Base-by-base conservation (phyloP, 2,113 vertebrate species). In the Cyanoliseus patagonus region DNA sequence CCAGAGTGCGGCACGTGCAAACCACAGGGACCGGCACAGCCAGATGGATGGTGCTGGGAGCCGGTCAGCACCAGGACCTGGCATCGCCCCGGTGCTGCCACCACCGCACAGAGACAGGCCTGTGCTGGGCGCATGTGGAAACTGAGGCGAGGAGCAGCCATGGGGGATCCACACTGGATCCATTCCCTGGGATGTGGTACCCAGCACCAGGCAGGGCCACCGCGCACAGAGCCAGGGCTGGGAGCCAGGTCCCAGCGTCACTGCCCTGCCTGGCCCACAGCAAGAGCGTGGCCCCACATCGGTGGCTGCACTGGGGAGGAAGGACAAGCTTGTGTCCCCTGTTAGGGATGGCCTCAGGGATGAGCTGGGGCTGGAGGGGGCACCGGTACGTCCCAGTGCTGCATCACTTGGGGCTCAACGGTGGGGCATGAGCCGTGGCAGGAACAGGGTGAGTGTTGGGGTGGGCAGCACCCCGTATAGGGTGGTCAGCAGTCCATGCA, bases 111-210 rank as follows among this genome's bases (percentile, higher is more conserved):
- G 44, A 53, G 31, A 30, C 16, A 7, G 18, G 6, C 66, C 72
- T n/a, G 25, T 51, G 47, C 59, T 5, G 2, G 19, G 8, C 2
- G 12, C 19, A 25, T 47, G 67, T 77, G 63, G 52, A 80, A 87
- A 63, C 15, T 2, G 19, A 81, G 85, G 59, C 42, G 69, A 61
- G 39, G 35, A 90, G 55, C 59, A 39, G 76, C 5, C 3, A 23
- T 0, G 1, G 4, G 8, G 57, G n/a, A 13, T 44, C 24, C 44
- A 2, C 0, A 0, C 17, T 4, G 13, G 33, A 37, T 49, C 73
- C 5, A 1, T 35, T 19, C 44, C 0, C 19, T 46, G 62, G 39
- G 27, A 23, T 25, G 46, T 15, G 62, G 61, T 4, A 33, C 30
- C 20, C 52, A 59, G n/a, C 8, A 4, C 24, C 5, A 1, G 20